Base-by-base conservation (phyloP, 2,888 invertebrate genomes). In the Macrostomum cliftonense region DNA sequence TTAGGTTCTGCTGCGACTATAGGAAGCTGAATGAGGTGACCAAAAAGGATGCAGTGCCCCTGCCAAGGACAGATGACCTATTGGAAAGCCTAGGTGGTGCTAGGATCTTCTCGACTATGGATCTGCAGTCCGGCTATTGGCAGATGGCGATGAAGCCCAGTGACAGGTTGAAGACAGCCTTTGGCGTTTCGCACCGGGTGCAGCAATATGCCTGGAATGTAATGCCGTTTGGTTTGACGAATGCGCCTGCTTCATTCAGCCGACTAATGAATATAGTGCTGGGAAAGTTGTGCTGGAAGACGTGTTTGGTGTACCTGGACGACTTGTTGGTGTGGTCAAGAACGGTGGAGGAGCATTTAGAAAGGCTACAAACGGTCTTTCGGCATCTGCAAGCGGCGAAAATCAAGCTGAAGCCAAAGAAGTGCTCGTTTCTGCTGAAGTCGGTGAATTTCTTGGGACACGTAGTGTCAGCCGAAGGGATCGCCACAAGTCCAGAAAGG, bases 131-230 rank as follows among this genome's bases (percentile, higher is more conserved):
- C 1, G 56, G 54, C 1, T 57, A 51, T 43, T 54, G 54, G 52
- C 55, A 57, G 37, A 51, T 54, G 12, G 51, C 49, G n/a, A 50
- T 56, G 48, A 45, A 44, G 7, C 42, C 45, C 20, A 20, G 45
- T 1, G 55, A 54, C 45, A 56, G 53, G 45, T 14, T 47, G 11
- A 56, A 53, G 43, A 57, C 55, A 12, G 54, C 54, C 17, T 57
- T 57, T 21, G 37, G 52, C 20, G 51, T 52, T 11, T 49, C 49
- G 20, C 37, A 47, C 16, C 53, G 55, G 0, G 43, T 53, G 28
- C 28, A 28, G 28, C 28, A 28, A n/a, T 56, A 50, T 40, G 46
- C 54, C 12, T 55, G 54, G 37, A 28, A 28, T 9, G 28, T 28
- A 7, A 28, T 28, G 28, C 28, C 28, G 9, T 28, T 28, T 28